Base-by-base conservation (phyloP, 92 coral and sea anemone species). In the Zoanthus sociatus region DNA sequence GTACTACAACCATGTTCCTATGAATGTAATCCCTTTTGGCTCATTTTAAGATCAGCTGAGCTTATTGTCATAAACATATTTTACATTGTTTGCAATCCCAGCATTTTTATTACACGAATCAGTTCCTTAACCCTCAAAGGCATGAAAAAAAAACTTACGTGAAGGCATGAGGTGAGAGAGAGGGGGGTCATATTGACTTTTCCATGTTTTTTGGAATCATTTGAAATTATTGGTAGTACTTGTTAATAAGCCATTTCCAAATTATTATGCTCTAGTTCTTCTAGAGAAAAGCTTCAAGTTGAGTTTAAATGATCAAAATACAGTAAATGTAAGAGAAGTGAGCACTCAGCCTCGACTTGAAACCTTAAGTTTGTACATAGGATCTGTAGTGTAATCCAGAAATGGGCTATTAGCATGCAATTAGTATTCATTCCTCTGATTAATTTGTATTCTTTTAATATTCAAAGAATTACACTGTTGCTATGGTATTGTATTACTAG, bases 21-120 rank as follows among this genome's bases (percentile, higher is more conserved):
- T 45, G 58, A 74, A 46, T 74, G 76, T 7, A 71, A 74, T 74
- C 78, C 58, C 78, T 74, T 74, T 45, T 74, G 16, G 56, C 55
- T 74, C 78, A 74, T 74, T 45, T 74, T 74, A 74, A 71, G 76
- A 71, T 71, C 76, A 71, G 76, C 76, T 71, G 76, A 16, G 76
- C 76, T 13, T 33, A 42, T 14, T 71, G 45, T 45, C 51, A 6
- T 71, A 71, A 33, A 33, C 76, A 71, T 26, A 26, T 71, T 71
- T 17, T 71, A 71, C 76, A 71, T 33, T 71, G 76, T 71, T 71
- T 71, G 76, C 76, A 71, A 71, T 33, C 76, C 76, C 76, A 71
- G 17, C 53, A 71, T 71, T 71, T 71, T 71, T 71, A 71, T 71
- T 71, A 71, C 76, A 71, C 9, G 51, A 37, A 71, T 71, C 76